These are phyloP conservation scores for Catostylus mosaicus DNA, from an alignment of 30 jellyfish, hydroid and myxozoan genomes.

Conservation along the genomic window DNA sequence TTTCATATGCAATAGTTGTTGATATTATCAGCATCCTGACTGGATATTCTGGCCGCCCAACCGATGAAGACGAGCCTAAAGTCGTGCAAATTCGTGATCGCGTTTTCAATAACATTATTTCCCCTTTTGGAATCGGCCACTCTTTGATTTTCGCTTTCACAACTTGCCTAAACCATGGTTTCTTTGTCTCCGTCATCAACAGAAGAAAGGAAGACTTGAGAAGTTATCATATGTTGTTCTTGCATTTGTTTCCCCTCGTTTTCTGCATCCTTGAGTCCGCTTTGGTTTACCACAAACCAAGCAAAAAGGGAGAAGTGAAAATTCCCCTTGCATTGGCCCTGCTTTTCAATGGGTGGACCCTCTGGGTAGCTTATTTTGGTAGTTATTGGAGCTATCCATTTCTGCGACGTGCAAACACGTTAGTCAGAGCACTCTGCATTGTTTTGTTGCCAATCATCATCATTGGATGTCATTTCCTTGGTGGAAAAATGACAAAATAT, in stretches of 20 bases:
- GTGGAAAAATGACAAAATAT: conserved; percentile 18
- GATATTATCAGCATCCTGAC: conserved; percentile 45
- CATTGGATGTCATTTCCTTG: conserved; percentile 35
- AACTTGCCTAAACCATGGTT: conserved; percentile 17
- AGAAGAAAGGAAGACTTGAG: conserved; percentile 31
- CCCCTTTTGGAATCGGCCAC: conserved; percentile 54
- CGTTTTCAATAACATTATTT: conserved; percentile 25
- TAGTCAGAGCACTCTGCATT: conserved; percentile 16
- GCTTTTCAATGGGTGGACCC: conserved; percentile 33
- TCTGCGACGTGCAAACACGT: conserved; percentile 41
- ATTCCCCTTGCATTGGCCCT: neutral
- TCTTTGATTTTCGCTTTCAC: conserved; percentile 13
- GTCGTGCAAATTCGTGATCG: conserved; percentile 33
- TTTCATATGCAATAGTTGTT: conserved; percentile 31
- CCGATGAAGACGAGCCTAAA: conserved; percentile 14
- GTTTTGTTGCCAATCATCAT: conserved; percentile 30
- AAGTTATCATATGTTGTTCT: conserved; percentile 31
- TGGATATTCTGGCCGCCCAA: conserved; percentile 42
- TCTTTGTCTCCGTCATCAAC: conserved; percentile 61
- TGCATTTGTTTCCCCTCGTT: conserved; percentile 51
- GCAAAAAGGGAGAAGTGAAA: conserved; percentile 15
- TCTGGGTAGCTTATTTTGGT: conserved; percentile 61
- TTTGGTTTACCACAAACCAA: conserved; percentile 50
- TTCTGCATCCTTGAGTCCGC: conserved; percentile 39
- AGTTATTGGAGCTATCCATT: conserved; percentile 62